phyloP scores from a whole-genome alignment of 2,888 invertebrate species.

The Nezara viridula region DNA sequence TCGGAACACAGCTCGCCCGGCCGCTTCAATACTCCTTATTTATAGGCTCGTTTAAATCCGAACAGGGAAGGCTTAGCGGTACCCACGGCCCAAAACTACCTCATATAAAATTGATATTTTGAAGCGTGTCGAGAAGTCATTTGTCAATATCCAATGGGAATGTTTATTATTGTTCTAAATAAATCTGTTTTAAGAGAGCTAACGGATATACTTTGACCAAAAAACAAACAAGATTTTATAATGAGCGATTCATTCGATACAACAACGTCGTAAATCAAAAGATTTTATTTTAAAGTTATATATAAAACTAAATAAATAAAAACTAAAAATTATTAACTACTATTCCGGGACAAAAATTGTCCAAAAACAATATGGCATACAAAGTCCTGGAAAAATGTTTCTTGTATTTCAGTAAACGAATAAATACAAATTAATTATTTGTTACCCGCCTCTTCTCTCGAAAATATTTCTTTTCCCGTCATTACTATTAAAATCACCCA shows the following conservation, averaged over 20 bases:
- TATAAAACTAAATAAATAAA: background rate
- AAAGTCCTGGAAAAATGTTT: too few relatives aligned
- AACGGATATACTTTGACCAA: background rate
- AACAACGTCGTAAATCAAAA: background rate
- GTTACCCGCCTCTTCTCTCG: too few relatives aligned
- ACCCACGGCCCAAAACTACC: background rate
- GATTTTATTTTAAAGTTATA: background rate
- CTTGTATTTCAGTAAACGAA: too few relatives aligned
- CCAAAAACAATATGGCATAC: too few relatives aligned
- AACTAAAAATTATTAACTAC: too few relatives aligned
- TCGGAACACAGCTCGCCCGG: background rate
- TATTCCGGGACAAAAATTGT: too few relatives aligned
- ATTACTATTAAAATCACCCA: too few relatives aligned
- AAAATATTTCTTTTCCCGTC: too few relatives aligned
- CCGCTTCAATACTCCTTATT: background rate
- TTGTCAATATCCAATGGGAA: background rate
- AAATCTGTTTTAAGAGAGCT: background rate
- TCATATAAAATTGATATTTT: background rate
- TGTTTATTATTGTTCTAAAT: background rate
- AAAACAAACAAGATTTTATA: background rate
- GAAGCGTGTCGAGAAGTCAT: background rate
- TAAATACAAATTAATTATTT: too few relatives aligned
- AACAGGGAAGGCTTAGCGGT: background rate
- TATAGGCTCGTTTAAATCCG: conserved; percentile 15
- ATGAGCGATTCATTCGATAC: background rate